phyloP scores from a whole-genome alignment of 2,113 vertebrate species.

The Xenopus borealis region DNA sequence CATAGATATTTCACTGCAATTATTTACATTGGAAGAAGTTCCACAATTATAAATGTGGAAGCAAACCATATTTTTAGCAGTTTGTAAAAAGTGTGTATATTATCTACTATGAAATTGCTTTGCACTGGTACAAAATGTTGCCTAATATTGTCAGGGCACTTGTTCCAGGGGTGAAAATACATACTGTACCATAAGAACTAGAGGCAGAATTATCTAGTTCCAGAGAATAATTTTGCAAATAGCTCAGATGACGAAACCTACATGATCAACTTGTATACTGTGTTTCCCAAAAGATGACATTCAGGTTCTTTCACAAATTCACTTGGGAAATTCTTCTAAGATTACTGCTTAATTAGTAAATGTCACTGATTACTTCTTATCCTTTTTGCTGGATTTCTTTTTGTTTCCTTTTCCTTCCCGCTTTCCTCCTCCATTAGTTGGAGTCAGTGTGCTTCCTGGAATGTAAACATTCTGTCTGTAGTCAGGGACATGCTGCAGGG shows the following conservation, averaged over 20 bases:
- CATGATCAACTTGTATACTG: slow-evolving; percentile 48
- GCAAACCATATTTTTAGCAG: slow-evolving; percentile 42
- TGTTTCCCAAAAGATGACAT: slow-evolving; percentile 52
- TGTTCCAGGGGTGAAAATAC: slow-evolving; percentile 49
- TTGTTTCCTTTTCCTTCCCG: slow-evolving; percentile 78
- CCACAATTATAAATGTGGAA: slow-evolving; percentile 46
- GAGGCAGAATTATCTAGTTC: slow-evolving; percentile 47
- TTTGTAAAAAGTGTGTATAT: slow-evolving; percentile 45
- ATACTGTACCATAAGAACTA: slow-evolving; percentile 45
- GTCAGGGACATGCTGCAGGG: slow-evolving; percentile 93
- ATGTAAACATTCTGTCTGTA: slow-evolving; percentile 98
- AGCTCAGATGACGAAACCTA: slow-evolving; percentile 57
- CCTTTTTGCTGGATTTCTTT: slow-evolving; percentile 98
- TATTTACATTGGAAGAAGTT: slow-evolving; percentile 59
- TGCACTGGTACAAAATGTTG: slow-evolving; percentile 52
- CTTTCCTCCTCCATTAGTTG: slow-evolving; percentile 76
- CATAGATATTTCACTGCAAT: slow-evolving; percentile 44
- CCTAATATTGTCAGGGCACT: slow-evolving; percentile 63
- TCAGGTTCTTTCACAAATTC: slow-evolving; percentile 49
- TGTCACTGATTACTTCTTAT: slow-evolving; percentile 82
- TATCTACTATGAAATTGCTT: slow-evolving; percentile 51
- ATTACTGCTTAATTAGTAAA: slow-evolving; percentile 60
- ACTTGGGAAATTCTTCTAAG: slow-evolving; percentile 54
- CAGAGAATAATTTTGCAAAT: slow-evolving; percentile 9
- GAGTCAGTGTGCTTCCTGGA: slow-evolving; percentile 91